These are phyloP conservation scores for Simalia tracyae DNA, from an alignment of 2,797 vertebrate genomes.

Conservation along the genomic window DNA sequence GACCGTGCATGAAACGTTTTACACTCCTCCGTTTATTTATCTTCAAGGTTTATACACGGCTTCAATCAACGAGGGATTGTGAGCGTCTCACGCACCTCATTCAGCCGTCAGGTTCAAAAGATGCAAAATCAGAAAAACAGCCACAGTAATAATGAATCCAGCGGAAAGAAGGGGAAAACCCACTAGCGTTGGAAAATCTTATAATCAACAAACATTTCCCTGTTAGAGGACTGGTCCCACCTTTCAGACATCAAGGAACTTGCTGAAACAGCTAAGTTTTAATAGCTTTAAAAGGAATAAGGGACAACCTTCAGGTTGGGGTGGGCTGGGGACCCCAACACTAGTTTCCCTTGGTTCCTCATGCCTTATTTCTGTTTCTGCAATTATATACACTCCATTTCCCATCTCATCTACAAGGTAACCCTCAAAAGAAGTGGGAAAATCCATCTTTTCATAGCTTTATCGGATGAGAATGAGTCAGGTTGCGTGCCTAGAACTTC, in stretches of 20 bases:
- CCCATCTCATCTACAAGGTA: not conserved
- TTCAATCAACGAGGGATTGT: not conserved
- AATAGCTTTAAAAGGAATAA: not conserved
- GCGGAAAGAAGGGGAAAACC: not conserved
- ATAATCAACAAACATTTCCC: not conserved
- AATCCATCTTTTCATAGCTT: not conserved
- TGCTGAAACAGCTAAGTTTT: not conserved
- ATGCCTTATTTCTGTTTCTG: not conserved
- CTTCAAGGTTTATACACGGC: not conserved
- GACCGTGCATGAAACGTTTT: not conserved
- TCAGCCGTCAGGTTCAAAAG: not conserved
- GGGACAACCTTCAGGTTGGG: not conserved
- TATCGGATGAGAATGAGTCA: slow-evolving; percentile 6
- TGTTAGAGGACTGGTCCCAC: not conserved
- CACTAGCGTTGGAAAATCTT: not conserved
- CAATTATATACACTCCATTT: not conserved
- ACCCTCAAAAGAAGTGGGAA: not conserved
- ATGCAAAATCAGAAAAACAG: not conserved
- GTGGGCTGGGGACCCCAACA: not conserved
- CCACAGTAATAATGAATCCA: not conserved
- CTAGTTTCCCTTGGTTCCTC: not conserved
- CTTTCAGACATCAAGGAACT: not conserved
- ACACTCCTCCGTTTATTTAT: not conserved
- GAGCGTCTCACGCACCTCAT: not conserved
- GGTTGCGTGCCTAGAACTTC: not conserved